These are phyloP conservation scores for Crotophaga sulcirostris DNA, from an alignment of 2,113 vertebrate genomes.

Conservation along the genomic window DNA sequence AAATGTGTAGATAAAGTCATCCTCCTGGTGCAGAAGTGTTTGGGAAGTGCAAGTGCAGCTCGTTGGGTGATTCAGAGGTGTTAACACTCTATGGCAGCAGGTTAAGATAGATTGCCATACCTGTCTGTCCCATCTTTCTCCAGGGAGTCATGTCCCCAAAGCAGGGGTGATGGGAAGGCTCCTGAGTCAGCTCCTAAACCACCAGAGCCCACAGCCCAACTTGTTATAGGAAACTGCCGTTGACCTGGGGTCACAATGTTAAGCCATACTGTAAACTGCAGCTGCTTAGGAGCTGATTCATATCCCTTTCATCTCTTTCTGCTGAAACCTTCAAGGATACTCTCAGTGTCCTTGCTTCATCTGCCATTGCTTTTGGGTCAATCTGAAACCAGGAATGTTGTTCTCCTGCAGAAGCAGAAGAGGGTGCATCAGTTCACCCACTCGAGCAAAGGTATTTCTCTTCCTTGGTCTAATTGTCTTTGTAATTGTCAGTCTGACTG, in stretches of 20 bases:
- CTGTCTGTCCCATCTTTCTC: not conserved
- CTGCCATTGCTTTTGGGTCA: not conserved
- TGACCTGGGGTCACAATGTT: not conserved
- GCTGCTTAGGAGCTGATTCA: constrained; percentile 42
- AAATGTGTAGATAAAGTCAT: not conserved
- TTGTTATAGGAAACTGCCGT: not conserved
- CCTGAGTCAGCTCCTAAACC: not conserved
- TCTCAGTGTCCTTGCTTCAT: not conserved
- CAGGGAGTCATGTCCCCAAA: not conserved
- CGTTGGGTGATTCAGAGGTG: not conserved
- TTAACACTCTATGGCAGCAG: rapidly evolving
- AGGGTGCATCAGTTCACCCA: not conserved
- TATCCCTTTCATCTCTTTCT: not conserved
- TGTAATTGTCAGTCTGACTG: not conserved
- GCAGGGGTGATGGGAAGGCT: not conserved
- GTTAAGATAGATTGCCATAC: not conserved
- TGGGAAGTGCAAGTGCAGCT: not conserved
- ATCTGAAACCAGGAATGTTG: not conserved
- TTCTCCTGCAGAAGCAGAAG: not conserved
- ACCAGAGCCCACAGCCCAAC: not conserved
- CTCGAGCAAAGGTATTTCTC: not conserved
- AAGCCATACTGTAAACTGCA: constrained; percentile 27
- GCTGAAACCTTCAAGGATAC: not conserved
- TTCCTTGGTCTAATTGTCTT: not conserved
- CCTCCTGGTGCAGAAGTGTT: not conserved